These are phyloP conservation scores for Tragulus kanchil DNA, from an alignment of 2,113 vertebrate genomes.

Conservation along the genomic window DNA sequence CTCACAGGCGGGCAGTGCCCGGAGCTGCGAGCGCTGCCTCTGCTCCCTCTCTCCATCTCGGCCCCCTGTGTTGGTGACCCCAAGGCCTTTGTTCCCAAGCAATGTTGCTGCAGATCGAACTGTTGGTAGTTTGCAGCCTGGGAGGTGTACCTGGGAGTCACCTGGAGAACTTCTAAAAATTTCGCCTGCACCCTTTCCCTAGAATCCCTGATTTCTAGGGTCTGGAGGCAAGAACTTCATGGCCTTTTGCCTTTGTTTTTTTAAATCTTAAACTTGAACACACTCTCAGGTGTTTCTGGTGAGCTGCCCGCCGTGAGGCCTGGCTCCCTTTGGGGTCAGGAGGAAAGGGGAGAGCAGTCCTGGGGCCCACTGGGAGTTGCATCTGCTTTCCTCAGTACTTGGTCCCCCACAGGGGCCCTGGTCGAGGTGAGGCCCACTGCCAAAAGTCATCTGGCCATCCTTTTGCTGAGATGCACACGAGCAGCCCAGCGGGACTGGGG, in stretches of 20 bases:
- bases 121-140: background rate
- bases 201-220: background rate
- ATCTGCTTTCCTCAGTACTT: background rate
- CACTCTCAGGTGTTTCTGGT: background rate
- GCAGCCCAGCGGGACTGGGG: background rate
- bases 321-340: background rate
- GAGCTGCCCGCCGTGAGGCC: background rate
- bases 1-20: background rate
- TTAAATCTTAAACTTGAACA: background rate
- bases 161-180: background rate
- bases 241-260: background rate
- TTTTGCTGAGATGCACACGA: background rate
- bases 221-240: background rate
- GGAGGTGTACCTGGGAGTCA: background rate
- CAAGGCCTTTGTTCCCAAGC: background rate
- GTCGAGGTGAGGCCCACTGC: background rate
- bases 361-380: accelerated
- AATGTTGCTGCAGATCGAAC: accelerated
- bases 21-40: accelerated
- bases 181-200: too few relatives aligned
- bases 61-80: accelerated
- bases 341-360: background rate
- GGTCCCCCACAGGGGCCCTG: background rate
- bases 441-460: too few relatives aligned
- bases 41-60: background rate